Evolutionary conservation across 2,888 invertebrate genomes (phyloP).

Genomic region (Lasioglossum villosulum): DNA sequence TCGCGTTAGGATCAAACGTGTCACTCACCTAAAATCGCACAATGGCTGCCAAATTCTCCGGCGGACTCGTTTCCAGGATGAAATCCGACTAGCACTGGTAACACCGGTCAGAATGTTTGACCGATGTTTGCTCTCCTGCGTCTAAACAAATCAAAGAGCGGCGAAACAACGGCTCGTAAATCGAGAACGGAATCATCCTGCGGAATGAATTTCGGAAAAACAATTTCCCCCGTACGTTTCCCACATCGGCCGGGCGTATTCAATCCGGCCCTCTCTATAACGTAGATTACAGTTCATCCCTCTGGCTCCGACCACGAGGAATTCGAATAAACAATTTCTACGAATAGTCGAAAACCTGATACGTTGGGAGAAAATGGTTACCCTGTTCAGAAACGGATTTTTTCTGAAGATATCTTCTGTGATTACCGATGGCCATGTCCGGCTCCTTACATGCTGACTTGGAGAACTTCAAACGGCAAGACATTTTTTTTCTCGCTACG

Average conservation of each 20-base stretch:
- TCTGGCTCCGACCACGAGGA: slow-evolving; percentile 19
- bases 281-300: slow-evolving; percentile 42
- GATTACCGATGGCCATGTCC: not conserved
- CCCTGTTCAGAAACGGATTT: not conserved
- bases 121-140: not conserved
- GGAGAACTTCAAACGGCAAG: too few species aligned
- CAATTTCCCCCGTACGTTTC: slow-evolving; percentile 34
- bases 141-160: slow-evolving; percentile 21
- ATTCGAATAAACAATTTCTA: slow-evolving; percentile 24
- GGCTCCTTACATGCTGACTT: not conserved
- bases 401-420: not conserved
- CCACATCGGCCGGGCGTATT: slow-evolving; percentile 16
- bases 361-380: not conserved
- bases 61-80: not conserved
- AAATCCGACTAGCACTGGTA: not conserved
- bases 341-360: slow-evolving; percentile 16
- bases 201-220: slow-evolving; percentile 37
- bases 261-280: slow-evolving; percentile 35
- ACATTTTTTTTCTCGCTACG: not conserved
- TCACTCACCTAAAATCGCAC: not conserved
- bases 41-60: not conserved
- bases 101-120: not conserved
- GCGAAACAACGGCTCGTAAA: slow-evolving; percentile 13
- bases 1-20: not conserved
- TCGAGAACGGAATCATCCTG: not conserved